Conservation (phyloP, 2,797 vertebrate genomes). For the Enteromius afrohamiltoni region DNA sequence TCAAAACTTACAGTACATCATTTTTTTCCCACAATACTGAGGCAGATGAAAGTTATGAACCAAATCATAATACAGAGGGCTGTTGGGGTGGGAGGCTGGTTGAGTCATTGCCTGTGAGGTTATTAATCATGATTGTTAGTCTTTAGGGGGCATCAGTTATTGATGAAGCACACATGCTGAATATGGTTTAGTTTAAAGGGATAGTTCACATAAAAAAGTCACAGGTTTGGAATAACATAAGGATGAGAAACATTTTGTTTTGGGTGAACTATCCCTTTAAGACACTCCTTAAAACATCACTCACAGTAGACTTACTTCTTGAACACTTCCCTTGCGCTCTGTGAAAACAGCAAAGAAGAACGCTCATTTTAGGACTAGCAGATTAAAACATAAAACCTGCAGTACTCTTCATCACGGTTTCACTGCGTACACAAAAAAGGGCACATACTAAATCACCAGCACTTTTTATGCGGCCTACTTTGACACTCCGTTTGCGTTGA, state of each 20-base stretch:
- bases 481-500: constrained; percentile 5
- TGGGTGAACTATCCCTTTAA: constrained; percentile 1
- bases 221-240: not conserved
- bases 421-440: not conserved
- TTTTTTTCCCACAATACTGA: constrained; percentile 9
- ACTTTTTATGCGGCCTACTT: constrained; percentile 16
- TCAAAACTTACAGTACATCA: not conserved
- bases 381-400: constrained; percentile 26
- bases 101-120: constrained; percentile 36
- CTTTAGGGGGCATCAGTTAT: constrained; percentile 20
- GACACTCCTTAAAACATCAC: constrained; percentile 14
- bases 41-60: not conserved
- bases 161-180: constrained; percentile 36
- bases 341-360: constrained; percentile 54
- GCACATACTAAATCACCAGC: constrained; percentile 30
- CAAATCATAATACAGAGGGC: constrained; percentile 23
- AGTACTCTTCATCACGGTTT: constrained; percentile 30
- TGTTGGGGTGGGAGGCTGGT: constrained; percentile 40
- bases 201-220: not conserved
- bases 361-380: constrained; percentile 31
- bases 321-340: constrained; percentile 86
- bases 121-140: constrained; percentile 39
- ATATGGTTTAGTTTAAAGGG: constrained; percentile 2
- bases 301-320: constrained; percentile 82
- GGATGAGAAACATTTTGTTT: not conserved